Base-by-base conservation (phyloP, 1,140 invertebrate species). In the Pararge aegeria region DNA sequence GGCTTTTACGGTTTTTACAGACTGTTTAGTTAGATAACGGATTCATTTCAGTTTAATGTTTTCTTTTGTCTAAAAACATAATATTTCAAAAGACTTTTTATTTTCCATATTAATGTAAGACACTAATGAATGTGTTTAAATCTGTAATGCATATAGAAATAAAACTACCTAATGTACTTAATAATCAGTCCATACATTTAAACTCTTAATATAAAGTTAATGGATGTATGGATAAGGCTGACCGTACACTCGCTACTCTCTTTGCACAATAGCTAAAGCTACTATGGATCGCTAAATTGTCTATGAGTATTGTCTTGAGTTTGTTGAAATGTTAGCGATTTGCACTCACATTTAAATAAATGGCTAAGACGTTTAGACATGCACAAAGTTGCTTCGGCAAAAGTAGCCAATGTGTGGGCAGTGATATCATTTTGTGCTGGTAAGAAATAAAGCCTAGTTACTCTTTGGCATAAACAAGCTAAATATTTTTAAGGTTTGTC, bases 401-500 rank as follows among this genome's bases (percentile, higher is more conserved):
- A n/a, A n/a, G 24, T 24, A 24, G 24, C 24, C 24, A 24, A 24
- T 7, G 24, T 24, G 7, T 2, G 7, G 7, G 2, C 24, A 24
- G 7, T 24, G 7, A 2, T 24, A 21, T 19, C 20, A 5, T 9
- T 58, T 21, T 51, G 27, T 44, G 37, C 24, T 18, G 15, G 6
- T 54, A 24, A 20, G 44, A 56, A 62, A 55, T 55, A 51, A 56
- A 56, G 20, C 20, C 19, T 52, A 52, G 24, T 44, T 20, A 40
- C 49, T 62, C 60, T 62, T 62, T 62, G 60, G 60, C 60, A 62
- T 61, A 42, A 16, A 10, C 20, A 59, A 52, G 49, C 49, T 46
- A 20, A 52, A 50, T 18, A 29, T 6, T 27, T 29, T 42, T 1
- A 29, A 19, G 10, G 21, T 27, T 7, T 10, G n/a, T 37, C 21